Base-by-base conservation (phyloP, 1,140 invertebrate species). In the Holotrichia oblita region DNA sequence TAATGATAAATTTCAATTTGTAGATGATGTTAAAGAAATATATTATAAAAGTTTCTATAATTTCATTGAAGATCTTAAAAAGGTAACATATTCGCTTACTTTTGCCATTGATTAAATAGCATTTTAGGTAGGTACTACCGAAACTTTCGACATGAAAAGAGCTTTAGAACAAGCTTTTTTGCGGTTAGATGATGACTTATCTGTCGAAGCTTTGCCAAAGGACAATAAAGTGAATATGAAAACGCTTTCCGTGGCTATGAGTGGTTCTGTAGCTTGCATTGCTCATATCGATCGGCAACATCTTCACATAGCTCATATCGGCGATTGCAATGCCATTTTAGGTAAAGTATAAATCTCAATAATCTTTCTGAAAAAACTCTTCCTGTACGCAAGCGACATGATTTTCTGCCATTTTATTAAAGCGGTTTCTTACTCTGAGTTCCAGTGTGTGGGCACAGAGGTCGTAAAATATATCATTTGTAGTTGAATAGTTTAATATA, bases 301-400 rank as follows among this genome's bases (percentile, higher is more conserved):
- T 88, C 86, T 99, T 72, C 93, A 98, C 86, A 89, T 99, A 14
- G 97, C 97, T 2, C 96, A 94, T 88, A 91, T 94, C 40, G 98
- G 98, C 0, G 98, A 99, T 87, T 97, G 96, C 86, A 92, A 91
- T 85, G 97, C 96, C 12, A 96, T 99, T 3, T 83, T 99, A 64
- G 85, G 85, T 86, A 82, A 77, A 42, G 76, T 74, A 42, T 4
- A 59, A 76, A n/a, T 3, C 17, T 55, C 10, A 8, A 12, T 55
- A 55, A 55, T 17, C 6, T 6, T n/a, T 34, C 27, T 2, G 4
- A 34, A 34, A 34, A 34, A 34, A 34, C 27, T 34, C n/a, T n/a
- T n/a, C n/a, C n/a, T n/a, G n/a, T n/a, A n/a, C n/a, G n/a, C n/a
- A n/a, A n/a, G n/a, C n/a, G n/a, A n/a, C n/a, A n/a, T n/a, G n/a